These are phyloP conservation scores for Probaryconus sp. DNA, from an alignment of 1,140 invertebrate species.

Conservation along the genomic window DNA sequence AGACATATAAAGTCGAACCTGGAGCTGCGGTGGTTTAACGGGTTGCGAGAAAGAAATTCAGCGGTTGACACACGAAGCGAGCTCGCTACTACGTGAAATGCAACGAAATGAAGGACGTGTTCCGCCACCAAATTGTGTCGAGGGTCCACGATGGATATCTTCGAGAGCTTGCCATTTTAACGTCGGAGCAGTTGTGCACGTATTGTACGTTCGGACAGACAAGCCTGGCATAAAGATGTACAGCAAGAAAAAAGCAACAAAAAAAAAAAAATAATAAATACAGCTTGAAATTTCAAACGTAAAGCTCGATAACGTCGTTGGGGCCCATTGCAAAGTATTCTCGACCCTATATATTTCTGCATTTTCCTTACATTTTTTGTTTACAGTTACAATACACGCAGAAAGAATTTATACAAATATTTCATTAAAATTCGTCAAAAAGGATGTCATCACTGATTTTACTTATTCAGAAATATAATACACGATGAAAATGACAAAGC, in stretches of 20 bases:
- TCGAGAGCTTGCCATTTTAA: conserved; percentile 57
- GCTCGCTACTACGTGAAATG: conserved; percentile 62
- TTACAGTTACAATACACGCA: conserved; percentile 17
- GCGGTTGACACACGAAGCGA: conserved; percentile 56
- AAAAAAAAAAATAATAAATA: no score
- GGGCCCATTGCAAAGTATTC: conserved; percentile 34
- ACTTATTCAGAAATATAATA: no score
- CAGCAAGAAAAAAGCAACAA: conserved; percentile 54
- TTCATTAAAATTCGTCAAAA: no score
- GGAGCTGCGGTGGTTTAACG: conserved; percentile 63
- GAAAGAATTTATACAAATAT: not conserved
- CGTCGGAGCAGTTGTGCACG: conserved; percentile 54
- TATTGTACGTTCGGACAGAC: conserved; percentile 59
- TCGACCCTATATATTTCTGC: not conserved
- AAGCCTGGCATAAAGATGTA: conserved; percentile 60
- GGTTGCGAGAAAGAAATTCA: conserved; percentile 55
- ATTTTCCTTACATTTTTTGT: conserved; percentile 45
- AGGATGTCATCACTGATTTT: no score
- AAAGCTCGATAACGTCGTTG: conserved; percentile 57
- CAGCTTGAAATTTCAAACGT: conserved; percentile 56
- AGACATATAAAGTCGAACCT: conserved; percentile 16
- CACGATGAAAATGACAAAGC: no score
- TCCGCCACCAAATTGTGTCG: conserved; percentile 68
- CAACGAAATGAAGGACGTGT: conserved; percentile 69
- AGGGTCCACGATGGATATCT: conserved; percentile 68